A percentile compares a stretch with the other conserved stretches of the same genome.
These are phyloP conservation scores for Ectemnius lituratus DNA, from an alignment of 2,888 invertebrate species.

Conservation along the genomic window DNA sequence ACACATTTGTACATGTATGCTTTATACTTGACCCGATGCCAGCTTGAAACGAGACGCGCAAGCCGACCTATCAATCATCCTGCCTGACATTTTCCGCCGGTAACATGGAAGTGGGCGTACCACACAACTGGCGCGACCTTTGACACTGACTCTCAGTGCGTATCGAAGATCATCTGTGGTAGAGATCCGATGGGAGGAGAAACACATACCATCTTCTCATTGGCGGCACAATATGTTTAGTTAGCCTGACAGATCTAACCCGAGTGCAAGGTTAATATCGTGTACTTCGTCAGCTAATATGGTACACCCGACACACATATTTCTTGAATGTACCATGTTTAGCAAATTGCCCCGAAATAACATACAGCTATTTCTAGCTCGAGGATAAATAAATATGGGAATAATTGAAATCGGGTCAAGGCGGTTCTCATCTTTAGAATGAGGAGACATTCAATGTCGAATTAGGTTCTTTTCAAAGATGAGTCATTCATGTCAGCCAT, in stretches of 20 bases:
- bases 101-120: conserved; percentile 27
- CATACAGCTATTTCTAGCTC: too few relatives aligned
- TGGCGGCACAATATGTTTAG: background rate
- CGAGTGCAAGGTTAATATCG: background rate
- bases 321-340: too few relatives aligned
- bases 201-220: background rate
- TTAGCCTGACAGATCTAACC: background rate
- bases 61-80: conserved; percentile 65
- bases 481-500: too few relatives aligned
- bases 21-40: conserved; percentile 41
- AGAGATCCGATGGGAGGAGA: background rate
- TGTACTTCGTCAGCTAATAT: too few relatives aligned
- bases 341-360: too few relatives aligned
- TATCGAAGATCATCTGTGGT: conserved; percentile 15
- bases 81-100: conserved; percentile 54
- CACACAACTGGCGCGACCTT: conserved; percentile 15
- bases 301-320: too few relatives aligned
- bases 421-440: too few relatives aligned
- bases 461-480: too few relatives aligned
- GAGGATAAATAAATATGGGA: too few relatives aligned
- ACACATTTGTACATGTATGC: conserved; percentile 8
- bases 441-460: too few relatives aligned
- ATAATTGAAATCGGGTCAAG: too few relatives aligned
- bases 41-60: conserved; percentile 47
- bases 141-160: conserved; percentile 14